Evolutionary conservation across 1,140 invertebrate genomes (phyloP).

Genomic region (Sitobion miscanthi): DNA sequence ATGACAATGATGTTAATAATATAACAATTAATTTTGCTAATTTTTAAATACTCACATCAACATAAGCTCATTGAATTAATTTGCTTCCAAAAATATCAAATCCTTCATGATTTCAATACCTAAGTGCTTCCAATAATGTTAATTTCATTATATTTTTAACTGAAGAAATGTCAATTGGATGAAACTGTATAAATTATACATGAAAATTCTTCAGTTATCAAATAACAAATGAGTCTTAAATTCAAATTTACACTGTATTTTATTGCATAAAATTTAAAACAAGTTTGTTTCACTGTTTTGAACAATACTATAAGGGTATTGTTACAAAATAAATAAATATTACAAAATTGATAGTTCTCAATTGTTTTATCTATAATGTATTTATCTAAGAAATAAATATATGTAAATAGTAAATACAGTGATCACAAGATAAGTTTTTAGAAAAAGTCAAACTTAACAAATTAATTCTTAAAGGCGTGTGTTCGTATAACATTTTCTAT

Average conservation of each 20-base stretch:
- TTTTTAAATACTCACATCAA: neutral
- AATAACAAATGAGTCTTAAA: neutral
- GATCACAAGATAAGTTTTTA: constrained; percentile 46
- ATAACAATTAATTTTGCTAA: neutral
- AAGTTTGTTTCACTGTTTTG: constrained; percentile 38
- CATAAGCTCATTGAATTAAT: neutral
- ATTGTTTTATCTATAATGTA: constrained; percentile 30
- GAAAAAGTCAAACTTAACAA: constrained; percentile 54
- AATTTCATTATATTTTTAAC: neutral
- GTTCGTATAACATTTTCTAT: constrained; percentile 45
- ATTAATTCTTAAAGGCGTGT: constrained; percentile 43
- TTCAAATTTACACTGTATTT: constrained; percentile 47
- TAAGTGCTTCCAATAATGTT: neutral
- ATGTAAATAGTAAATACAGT: constrained; percentile 52
- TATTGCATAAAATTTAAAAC: constrained; percentile 47
- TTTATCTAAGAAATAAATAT: constrained; percentile 47
- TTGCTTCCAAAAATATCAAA: neutral
- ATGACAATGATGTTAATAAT: neutral
- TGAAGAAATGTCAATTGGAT: neutral
- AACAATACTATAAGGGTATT: constrained; percentile 15
- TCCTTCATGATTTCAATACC: neutral
- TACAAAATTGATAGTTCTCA: constrained; percentile 50
- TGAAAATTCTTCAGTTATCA: neutral
- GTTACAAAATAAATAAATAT: constrained; percentile 48
- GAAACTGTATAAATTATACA: neutral